Evolutionary conservation across 2,888 invertebrate species (phyloP).

Genomic region (Eristalinus sepulchralis): DNA sequence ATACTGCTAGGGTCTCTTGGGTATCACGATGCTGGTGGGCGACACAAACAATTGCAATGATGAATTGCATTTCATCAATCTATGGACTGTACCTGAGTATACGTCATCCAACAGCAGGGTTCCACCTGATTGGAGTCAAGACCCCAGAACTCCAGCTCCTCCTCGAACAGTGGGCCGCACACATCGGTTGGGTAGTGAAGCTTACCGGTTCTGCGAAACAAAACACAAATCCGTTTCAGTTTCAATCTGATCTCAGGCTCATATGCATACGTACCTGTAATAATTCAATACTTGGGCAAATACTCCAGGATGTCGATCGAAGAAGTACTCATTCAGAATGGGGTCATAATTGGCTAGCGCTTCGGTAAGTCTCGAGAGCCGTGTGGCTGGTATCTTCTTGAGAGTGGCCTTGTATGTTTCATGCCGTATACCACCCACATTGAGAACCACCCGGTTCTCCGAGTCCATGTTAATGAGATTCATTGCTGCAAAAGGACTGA

Average conservation of each 20-base stretch:
- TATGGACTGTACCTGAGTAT: conserved; percentile 87
- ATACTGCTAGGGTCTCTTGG: conserved; percentile 98
- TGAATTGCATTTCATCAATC: not conserved
- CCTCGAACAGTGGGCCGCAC: conserved; percentile 99
- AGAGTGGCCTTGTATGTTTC: conserved; percentile 97
- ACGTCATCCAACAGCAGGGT: conserved; percentile 99
- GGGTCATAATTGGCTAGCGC: conserved; percentile 99
- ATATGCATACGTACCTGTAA: conserved; percentile 86
- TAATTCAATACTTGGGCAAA: conserved; percentile 99
- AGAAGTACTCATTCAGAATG: conserved; percentile 99
- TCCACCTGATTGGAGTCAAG: conserved; percentile 99
- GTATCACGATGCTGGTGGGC: conserved; percentile 94
- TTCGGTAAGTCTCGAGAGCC: conserved; percentile 96
- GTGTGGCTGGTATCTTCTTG: conserved; percentile 98
- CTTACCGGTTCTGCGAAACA: conserved; percentile 90
- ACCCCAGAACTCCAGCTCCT: conserved; percentile 99
- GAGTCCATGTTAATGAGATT: conserved; percentile 97
- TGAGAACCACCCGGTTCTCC: conserved; percentile 99
- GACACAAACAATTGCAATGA: not conserved
- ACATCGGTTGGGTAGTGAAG: conserved; percentile 99
- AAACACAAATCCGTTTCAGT: not conserved
- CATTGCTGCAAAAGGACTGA: conserved; percentile 83
- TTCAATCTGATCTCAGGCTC: not conserved
- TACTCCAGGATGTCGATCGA: conserved; percentile 97
- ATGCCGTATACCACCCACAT: conserved; percentile 98